Evolutionary conservation across 2,113 vertebrate species (phyloP).

Genomic region (Motacilla alba): DNA sequence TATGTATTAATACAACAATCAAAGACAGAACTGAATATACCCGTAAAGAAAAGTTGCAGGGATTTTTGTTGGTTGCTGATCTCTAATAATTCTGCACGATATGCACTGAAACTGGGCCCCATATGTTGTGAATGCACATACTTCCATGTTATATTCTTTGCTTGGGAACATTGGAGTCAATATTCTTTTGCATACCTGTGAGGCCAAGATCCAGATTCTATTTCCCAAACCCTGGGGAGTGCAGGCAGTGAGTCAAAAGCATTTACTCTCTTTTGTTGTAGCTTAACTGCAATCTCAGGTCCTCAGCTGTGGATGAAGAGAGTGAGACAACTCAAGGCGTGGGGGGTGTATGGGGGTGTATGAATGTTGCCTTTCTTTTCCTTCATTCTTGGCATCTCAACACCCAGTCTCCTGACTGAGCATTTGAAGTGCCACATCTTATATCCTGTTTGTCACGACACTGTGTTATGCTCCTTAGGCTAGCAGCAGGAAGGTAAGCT

Average conservation of each 20-base stretch:
- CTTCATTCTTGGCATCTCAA: background rate
- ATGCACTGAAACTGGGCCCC: accelerated
- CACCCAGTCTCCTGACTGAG: background rate
- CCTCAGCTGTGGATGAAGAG: background rate
- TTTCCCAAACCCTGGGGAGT: background rate
- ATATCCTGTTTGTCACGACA: background rate
- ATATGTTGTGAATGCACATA: background rate
- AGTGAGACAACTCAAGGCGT: background rate
- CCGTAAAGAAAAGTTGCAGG: background rate
- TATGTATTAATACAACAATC: background rate
- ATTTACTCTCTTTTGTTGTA: background rate
- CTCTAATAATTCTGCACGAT: background rate
- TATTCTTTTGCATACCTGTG: background rate
- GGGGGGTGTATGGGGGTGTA: background rate
- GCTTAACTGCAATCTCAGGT: background rate
- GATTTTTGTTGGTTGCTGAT: background rate
- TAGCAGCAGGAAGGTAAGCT: background rate
- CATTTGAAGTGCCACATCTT: accelerated
- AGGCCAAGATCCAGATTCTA: background rate
- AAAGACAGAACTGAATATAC: background rate
- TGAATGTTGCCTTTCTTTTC: background rate
- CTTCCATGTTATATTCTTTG: background rate
- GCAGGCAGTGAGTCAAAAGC: background rate
- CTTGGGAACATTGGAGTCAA: background rate
- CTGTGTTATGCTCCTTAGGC: background rate